Conservation (phyloP, 2,113 vertebrate genomes). For the Isichthys henryi region DNA sequence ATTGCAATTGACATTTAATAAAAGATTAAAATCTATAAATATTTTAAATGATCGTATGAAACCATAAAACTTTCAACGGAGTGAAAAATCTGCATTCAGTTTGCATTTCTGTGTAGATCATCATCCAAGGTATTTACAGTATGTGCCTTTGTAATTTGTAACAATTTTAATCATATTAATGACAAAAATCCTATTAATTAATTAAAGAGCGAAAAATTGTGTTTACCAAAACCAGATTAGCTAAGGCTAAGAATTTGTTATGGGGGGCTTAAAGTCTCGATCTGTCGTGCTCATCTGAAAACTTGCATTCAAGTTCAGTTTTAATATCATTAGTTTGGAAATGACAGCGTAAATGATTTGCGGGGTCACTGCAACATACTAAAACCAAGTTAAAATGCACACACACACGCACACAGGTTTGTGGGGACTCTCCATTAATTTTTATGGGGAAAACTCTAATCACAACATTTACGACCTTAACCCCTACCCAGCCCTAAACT, state of each 20-base stretch:
- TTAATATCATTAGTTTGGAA: background rate
- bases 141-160: background rate
- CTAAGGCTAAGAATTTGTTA: background rate
- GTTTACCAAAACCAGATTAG: background rate
- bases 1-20: background rate
- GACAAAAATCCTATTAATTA: background rate
- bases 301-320: background rate
- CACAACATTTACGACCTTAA: too few species aligned
- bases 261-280: background rate
- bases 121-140: background rate
- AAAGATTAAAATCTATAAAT: background rate
- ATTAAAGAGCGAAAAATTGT: background rate
- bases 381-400: background rate
- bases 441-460: too few species aligned
- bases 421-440: too few species aligned
- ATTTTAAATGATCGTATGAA: background rate
- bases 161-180: background rate
- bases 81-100: background rate
- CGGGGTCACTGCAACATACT: background rate
- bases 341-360: background rate
- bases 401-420: too few species aligned
- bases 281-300: background rate
- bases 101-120: background rate
- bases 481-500: too few species aligned
- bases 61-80: background rate